Base-by-base conservation (phyloP, 2,888 invertebrate species). In the Sarcophaga caerulescens region DNA sequence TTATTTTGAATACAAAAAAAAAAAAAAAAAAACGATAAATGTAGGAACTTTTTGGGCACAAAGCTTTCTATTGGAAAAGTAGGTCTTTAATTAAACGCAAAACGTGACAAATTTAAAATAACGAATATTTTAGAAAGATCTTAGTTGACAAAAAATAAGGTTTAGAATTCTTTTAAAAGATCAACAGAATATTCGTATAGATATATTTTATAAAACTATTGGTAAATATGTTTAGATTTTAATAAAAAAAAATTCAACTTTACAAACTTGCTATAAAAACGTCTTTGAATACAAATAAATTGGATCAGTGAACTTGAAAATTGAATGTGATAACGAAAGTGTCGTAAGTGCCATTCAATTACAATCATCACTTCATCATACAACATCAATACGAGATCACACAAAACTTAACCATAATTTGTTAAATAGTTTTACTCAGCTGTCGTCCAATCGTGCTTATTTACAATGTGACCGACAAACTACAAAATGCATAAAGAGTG, bases 241-340 rank as follows among this genome's bases (percentile, higher is more conserved):
- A 21, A 65, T 14, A 21, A 71, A 73, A 47, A 74, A 68, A 69
- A 6, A 66, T 60, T 81, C 68, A 62, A 63, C 63, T 35, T 44
- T n/a, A 70, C 75, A 17, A 65, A 57, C 8, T 1, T 6, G 35
- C 35, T 35, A 35, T 35, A 35, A 35, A 35, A 35, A 47, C 8
- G 5, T 1, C 4, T 45, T 11, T 25, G 0, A 25, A 25, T 44
- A 12, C 12, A 71, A 71, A 71, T 74, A 88, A 89, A 87, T 87
- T 85, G 87, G 77, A 81, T 70, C 82, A 87, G 79, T 89, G 89
- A 89, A 89, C 89, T 89, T 89, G 89, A 88, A 85, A 87, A 85
- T 88, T 84, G 73, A 85, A 85, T 83, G 62, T 87, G 87, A 87
- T 88, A 88, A 85, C 83, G 71, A 85, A 81, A 81, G 81, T 85